phyloP scores from a whole-genome alignment of 2,888 invertebrate genomes.

The Hydriomena furcata region DNA sequence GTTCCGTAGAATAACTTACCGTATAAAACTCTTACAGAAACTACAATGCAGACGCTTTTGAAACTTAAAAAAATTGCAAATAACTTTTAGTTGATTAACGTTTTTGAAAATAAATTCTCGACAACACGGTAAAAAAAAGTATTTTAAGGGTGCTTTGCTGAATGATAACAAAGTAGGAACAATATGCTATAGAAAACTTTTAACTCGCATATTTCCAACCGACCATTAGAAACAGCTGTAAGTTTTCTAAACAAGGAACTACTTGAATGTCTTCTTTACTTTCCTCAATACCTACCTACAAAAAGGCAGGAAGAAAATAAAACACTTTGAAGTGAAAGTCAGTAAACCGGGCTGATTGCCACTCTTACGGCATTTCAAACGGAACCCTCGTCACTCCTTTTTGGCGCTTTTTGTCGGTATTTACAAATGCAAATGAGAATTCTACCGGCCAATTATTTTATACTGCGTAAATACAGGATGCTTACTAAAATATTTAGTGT shows the following conservation, averaged over 20 bases:
- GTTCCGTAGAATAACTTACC: too few relatives aligned
- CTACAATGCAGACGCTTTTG: too few relatives aligned
- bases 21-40: too few relatives aligned
- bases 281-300: constrained; percentile 32
- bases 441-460: constrained; percentile 37
- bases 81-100: too few relatives aligned
- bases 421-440: constrained; percentile 61
- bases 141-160: too few relatives aligned
- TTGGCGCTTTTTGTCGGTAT: constrained; percentile 60
- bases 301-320: constrained; percentile 60
- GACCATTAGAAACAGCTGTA: constrained; percentile 40
- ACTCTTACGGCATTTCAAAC: constrained; percentile 70
- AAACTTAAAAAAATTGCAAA: too few relatives aligned
- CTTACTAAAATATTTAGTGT: constrained; percentile 8
- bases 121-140: too few relatives aligned
- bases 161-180: too few relatives aligned
- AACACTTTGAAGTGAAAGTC: constrained; percentile 66
- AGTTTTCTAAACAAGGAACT: constrained; percentile 46
- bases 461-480: constrained; percentile 29
- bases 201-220: constrained; percentile 32
- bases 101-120: too few relatives aligned
- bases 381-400: constrained; percentile 69
- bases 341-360: constrained; percentile 69
- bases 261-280: too few relatives aligned
- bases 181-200: constrained; percentile 25